Evolutionary conservation across 2,888 invertebrate species (phyloP), one percentile per base, ranked within the genome.

Genomic region (Mythimna albipuncta): DNA sequence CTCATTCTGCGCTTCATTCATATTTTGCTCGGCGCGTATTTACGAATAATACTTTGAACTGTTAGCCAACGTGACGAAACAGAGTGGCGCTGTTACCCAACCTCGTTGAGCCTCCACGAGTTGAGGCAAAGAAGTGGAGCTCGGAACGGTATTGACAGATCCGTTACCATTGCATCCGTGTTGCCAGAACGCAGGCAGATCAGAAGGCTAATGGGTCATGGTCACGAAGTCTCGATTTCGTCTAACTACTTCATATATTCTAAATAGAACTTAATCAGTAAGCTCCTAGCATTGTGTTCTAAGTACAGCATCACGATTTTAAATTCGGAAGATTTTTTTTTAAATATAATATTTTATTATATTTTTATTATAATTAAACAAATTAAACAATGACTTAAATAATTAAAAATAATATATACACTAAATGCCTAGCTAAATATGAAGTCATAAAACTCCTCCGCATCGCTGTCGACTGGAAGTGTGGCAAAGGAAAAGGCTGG

Each of bases 111-210:
- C 19, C 69, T 64, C 70, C 70, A 70, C 78, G 58, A 65, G 58
- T 67, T 44, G 59, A 55, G 57, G 10, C 10, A 50, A 64, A 63
- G 59, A 72, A 72, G 73, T 83, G 59, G 79, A 41, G 54, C 66
- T 79, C 63, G 69, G 44, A 79, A 80, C 83, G 73, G 83, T 80
- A 79, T 69, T 67, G 79, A 73, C 69, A 64, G 80, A 73, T 83
- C 83, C 68, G 83, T 66, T 79, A 83, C 55, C 47, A 47, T 32
- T 47, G 63, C 68, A 58, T 69, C 79, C 79, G 73, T 57, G 63
- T 61, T 16, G 10, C 47, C 62, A 47, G 41, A 19, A 0, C 10
- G 13, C 50, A 50, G 55, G 16, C 26, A 38, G 10, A 21, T 2
- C 68, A 78, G 79, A 79, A 82, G 72, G 35, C 44, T 3, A 6